Conservation (phyloP, 2,113 vertebrate species). For the Catharus bicknelli region DNA sequence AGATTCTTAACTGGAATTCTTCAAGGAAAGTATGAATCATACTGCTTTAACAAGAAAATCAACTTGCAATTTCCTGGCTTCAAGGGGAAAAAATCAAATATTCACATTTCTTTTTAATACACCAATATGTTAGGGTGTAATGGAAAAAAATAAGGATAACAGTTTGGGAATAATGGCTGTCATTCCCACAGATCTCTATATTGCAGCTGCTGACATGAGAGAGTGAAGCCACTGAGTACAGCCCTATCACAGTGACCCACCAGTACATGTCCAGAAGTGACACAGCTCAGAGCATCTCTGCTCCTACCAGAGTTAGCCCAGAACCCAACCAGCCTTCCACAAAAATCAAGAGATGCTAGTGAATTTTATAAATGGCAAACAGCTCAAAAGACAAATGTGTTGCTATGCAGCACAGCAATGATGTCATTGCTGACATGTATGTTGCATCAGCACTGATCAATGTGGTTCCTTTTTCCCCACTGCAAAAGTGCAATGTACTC, state of each 20-base stretch:
- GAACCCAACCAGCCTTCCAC: neutral
- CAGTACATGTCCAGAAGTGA: neutral
- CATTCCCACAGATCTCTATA: neutral
- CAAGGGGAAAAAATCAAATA: neutral
- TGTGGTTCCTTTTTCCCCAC: neutral
- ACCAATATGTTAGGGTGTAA: neutral
- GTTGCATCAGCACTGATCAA: neutral
- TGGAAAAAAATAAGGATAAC: neutral
- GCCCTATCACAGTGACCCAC: neutral
- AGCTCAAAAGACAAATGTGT: neutral
- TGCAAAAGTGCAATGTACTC: neutral
- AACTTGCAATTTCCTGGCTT: neutral
- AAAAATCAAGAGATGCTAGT: neutral
- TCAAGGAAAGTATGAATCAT: neutral
- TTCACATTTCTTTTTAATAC: neutral
- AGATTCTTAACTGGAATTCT: neutral
- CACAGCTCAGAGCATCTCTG: neutral
- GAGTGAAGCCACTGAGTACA: neutral
- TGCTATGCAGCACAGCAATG: neutral
- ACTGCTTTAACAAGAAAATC: neutral
- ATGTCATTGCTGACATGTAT: neutral
- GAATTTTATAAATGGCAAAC: neutral
- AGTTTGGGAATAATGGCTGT: neutral
- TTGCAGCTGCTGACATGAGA: neutral
- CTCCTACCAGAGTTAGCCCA: neutral